A percentile compares a stretch with the other conserved stretches of the same genome.
Conservation (phyloP, 2,888 invertebrate genomes). For the Troides oblongomaculatus region DNA sequence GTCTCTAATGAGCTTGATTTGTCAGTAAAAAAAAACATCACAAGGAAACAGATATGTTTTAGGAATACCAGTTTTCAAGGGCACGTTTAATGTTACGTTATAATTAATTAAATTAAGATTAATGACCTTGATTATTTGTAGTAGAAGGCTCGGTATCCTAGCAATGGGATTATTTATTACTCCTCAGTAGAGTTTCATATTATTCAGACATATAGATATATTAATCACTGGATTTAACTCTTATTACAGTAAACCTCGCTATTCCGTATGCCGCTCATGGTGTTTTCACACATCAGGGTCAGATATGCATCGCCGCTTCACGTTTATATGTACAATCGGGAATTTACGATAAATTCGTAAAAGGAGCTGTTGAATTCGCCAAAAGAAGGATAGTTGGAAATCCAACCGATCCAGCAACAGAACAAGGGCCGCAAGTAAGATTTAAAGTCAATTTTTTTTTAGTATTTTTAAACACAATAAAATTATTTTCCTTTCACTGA, state of each 20-base stretch:
- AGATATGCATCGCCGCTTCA: constrained; percentile 57
- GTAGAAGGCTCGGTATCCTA: too few species aligned
- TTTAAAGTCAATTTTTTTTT: background rate
- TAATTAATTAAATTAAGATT: too few species aligned
- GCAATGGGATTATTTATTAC: too few species aligned
- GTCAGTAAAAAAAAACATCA: too few species aligned
- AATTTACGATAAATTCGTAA: constrained; percentile 91
- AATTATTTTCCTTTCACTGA: too few species aligned
- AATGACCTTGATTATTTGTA: too few species aligned
- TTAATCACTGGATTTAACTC: background rate
- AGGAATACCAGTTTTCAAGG: too few species aligned
- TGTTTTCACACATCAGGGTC: constrained; percentile 55
- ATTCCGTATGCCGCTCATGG: constrained; percentile 48
- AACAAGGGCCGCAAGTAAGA: constrained; percentile 47
- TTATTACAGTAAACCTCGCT: constrained; percentile 47
- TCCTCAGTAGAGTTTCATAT: background rate
- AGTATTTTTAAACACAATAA: background rate
- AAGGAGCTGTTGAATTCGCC: constrained; percentile 84
- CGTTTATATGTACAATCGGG: constrained; percentile 57
- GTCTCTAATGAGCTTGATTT: too few species aligned
- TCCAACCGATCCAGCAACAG: constrained; percentile 31
- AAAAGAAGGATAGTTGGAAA: constrained; percentile 83
- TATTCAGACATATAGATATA: background rate
- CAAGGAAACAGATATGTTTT: too few species aligned
- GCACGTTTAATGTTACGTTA: too few species aligned